Evolutionary conservation across 2,113 vertebrate species (phyloP).

Genomic region (Delphinapterus leucas): DNA sequence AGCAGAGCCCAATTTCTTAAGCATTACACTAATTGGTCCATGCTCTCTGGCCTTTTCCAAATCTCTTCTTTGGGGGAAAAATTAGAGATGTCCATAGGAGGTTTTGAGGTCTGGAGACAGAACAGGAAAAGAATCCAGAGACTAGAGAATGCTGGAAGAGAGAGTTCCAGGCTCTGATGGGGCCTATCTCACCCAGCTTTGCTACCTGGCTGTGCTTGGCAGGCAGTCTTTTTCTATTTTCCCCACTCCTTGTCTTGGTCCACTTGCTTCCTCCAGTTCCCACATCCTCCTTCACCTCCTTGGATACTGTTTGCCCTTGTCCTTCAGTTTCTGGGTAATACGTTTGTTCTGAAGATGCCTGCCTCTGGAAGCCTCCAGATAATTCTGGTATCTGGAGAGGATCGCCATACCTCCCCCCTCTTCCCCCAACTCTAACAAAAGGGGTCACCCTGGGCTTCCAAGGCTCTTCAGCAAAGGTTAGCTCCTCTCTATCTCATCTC

Average conservation of each 20-base stretch:
- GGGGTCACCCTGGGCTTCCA: background rate
- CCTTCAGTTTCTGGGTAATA: background rate
- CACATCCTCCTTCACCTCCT: background rate
- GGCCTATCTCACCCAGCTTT: background rate
- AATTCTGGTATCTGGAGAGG: background rate
- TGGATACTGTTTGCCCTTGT: background rate
- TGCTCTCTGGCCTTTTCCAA: background rate
- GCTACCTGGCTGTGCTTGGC: background rate
- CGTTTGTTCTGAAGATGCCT: slow-evolving; percentile 14
- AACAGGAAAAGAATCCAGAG: background rate
- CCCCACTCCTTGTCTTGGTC: background rate
- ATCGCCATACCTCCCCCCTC: background rate
- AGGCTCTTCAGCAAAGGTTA: slow-evolving; percentile 24
- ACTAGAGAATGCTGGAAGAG: background rate
- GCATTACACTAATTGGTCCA: background rate
- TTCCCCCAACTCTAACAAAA: background rate
- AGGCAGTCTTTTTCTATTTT: background rate
- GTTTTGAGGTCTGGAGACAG: slow-evolving; percentile 2
- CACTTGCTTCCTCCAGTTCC: background rate
- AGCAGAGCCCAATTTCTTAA: slow-evolving; percentile 7
- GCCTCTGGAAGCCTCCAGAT: background rate
- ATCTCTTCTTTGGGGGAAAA: background rate
- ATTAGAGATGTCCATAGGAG: background rate
- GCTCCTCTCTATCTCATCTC: background rate
- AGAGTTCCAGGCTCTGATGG: background rate